Percentiles rank a stretch among this genome's conserved stretches.
These are phyloP conservation scores for Daptonema setosum DNA, from an alignment of 2,888 invertebrate species.

Conservation along the genomic window DNA sequence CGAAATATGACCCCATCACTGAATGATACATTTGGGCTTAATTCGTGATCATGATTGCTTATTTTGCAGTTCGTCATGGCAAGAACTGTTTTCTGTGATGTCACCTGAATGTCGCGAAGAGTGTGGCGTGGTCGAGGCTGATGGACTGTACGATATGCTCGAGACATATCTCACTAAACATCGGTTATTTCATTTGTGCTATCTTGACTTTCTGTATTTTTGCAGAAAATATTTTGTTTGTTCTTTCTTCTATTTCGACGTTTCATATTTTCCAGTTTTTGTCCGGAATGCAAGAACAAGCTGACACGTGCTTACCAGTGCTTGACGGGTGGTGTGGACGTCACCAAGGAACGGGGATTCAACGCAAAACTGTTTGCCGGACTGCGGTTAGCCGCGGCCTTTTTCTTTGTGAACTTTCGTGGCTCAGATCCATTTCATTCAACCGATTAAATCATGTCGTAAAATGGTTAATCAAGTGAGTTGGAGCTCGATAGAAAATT, in stretches of 20 bases:
- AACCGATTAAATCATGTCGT: no score
- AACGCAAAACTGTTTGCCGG: slow-evolving; percentile 63
- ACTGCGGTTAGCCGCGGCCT: no score
- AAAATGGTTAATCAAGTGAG: no score
- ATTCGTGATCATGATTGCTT: background rate
- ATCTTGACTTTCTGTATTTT: background rate
- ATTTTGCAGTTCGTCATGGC: slow-evolving; percentile 22
- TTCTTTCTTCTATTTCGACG: background rate
- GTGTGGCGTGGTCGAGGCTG: slow-evolving; percentile 63
- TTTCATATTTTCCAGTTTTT: slow-evolving; percentile 40
- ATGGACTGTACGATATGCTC: slow-evolving; percentile 57
- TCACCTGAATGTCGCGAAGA: slow-evolving; percentile 31
- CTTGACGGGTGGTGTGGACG: slow-evolving; percentile 48
- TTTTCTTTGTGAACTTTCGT: no score
- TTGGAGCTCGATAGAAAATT: no score
- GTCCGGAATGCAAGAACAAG: slow-evolving; percentile 75
- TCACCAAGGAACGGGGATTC: slow-evolving; percentile 66
- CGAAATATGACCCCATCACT: no score
- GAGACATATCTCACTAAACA: slow-evolving; percentile 76
- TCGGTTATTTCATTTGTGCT: slow-evolving; percentile 32
- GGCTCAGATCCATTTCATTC: no score
- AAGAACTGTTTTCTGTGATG: slow-evolving; percentile 37
- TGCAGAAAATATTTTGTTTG: background rate
- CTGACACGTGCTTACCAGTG: slow-evolving; percentile 63
- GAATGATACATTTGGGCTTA: background rate